A percentile compares a stretch with the other conserved stretches of the same genome.
phyloP scores from a whole-genome alignment of 2,797 vertebrate species.

The Acipenser oxyrinchus region DNA sequence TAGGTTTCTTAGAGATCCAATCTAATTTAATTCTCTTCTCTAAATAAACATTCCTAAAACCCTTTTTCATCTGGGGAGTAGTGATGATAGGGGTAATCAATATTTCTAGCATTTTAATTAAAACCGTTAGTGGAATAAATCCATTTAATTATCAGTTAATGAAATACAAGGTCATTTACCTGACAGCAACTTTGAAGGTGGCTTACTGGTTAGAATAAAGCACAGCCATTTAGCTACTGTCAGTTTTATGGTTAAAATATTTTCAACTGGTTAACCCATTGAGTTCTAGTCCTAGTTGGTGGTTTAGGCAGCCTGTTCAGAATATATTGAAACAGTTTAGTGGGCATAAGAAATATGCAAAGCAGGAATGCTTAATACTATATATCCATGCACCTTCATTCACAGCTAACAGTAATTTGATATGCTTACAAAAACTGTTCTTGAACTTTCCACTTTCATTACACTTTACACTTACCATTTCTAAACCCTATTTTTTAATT shows the following conservation, averaged over 20 bases:
- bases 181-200: slow-evolving; percentile 88
- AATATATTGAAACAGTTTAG: too few species aligned
- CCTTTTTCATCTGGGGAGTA: slow-evolving; percentile 85
- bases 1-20: slow-evolving; percentile 81
- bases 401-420: too few species aligned
- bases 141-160: slow-evolving; percentile 99
- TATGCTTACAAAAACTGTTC: too few species aligned
- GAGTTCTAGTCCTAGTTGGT: slow-evolving; percentile 6
- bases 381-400: too few species aligned
- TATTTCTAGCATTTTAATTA: slow-evolving; percentile 99
- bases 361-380: too few species aligned
- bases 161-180: slow-evolving; percentile 98
- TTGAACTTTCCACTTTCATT: too few species aligned
- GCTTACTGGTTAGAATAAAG: slow-evolving; percentile 79
- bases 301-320: too few species aligned
- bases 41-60: slow-evolving; percentile 89
- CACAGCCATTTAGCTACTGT: slow-evolving; percentile 77
- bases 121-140: slow-evolving; percentile 98
- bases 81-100: slow-evolving; percentile 96
- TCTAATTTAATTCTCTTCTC: slow-evolving; percentile 90
- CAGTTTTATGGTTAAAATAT: slow-evolving; percentile 77
- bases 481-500: too few species aligned
- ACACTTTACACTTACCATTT: too few species aligned
- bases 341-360: too few species aligned
- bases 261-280: slow-evolving; percentile 74